Percentiles rank a stretch among this genome's conserved stretches.
These are phyloP conservation scores for Poecilia wingei DNA, from an alignment of 2,797 vertebrate genomes.

Conservation along the genomic window DNA sequence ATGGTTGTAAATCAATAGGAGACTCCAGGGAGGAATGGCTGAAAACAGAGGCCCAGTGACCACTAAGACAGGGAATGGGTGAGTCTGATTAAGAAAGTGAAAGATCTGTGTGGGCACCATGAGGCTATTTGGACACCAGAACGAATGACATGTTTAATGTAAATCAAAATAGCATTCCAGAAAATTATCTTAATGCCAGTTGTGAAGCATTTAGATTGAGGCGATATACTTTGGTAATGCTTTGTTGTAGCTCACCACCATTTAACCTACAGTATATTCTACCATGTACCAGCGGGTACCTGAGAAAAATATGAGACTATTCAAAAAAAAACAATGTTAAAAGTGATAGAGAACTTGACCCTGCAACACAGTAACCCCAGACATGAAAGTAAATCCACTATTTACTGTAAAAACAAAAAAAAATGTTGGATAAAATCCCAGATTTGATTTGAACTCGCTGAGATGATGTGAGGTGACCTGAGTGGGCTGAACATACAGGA, in stretches of 20 bases:
- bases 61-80: not conserved
- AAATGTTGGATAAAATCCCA: not conserved
- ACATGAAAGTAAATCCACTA: not conserved
- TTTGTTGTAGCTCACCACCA: not conserved
- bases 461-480: not conserved
- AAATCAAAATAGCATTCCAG: not conserved
- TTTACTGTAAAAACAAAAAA: not conserved
- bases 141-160: not conserved
- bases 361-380: not conserved
- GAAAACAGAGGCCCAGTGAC: not conserved
- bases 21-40: not conserved
- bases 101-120: not conserved
- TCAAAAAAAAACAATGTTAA: not conserved
- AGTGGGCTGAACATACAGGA: not conserved
- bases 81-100: slow-evolving; percentile 3
- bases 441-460: not conserved
- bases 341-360: not conserved
- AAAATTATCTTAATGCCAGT: not conserved
- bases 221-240: not conserved
- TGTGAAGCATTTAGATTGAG: not conserved
- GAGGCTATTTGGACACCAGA: not conserved
- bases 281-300: not conserved
- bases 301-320: not conserved
- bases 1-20: not conserved
- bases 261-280: not conserved